phyloP scores from a whole-genome alignment of 2,797 vertebrate genomes.

The Okamejei kenojei region DNA sequence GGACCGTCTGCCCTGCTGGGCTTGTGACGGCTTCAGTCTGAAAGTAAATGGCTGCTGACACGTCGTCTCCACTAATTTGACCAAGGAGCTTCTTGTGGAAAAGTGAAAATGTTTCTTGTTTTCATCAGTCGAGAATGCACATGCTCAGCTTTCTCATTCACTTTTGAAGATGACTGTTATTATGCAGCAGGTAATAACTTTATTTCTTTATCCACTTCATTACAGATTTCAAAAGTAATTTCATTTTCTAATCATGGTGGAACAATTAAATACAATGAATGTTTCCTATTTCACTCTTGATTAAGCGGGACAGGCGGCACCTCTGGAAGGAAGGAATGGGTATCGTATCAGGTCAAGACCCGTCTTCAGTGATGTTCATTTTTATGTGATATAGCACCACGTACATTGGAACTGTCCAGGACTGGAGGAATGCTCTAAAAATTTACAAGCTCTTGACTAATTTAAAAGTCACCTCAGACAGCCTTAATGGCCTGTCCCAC shows the following conservation, averaged over 20 bases:
- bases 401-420: too few relatives aligned
- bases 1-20: background rate
- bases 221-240: background rate
- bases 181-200: background rate
- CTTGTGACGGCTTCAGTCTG: constrained; percentile 18
- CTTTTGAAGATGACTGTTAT: background rate
- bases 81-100: background rate
- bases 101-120: constrained; percentile 11
- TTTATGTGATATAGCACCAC: too few relatives aligned
- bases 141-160: constrained; percentile 5
- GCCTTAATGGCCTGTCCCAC: too few relatives aligned
- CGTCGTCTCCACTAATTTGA: background rate
- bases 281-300: background rate
- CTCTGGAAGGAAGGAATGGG: too few relatives aligned
- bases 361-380: too few relatives aligned
- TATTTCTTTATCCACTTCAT: background rate
- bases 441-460: too few relatives aligned
- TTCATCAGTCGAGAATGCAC: constrained; percentile 1
- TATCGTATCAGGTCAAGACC: too few relatives aligned
- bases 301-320: background rate
- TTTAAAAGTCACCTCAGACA: too few relatives aligned
- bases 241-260: background rate
- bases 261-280: background rate
- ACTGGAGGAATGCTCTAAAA: too few relatives aligned
- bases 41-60: background rate